Evolutionary conservation across 2,888 invertebrate genomes (phyloP).

Genomic region (Polymixis flavicincta): DNA sequence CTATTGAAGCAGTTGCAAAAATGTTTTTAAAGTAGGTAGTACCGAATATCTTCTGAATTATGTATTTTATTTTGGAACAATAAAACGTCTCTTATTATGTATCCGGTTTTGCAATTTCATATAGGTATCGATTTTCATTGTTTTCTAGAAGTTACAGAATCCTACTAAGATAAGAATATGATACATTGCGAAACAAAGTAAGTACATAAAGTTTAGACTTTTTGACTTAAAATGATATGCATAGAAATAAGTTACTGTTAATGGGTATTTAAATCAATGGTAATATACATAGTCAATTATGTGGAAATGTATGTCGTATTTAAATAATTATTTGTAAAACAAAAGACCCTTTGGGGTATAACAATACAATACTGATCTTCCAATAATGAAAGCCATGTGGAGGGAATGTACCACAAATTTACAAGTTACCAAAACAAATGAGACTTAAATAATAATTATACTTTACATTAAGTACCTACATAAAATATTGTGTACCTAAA

Average conservation of each 20-base stretch:
- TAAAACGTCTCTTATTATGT: background rate
- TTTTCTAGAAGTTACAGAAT: constrained; percentile 17
- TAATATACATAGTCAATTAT: background rate
- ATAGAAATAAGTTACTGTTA: constrained; percentile 17
- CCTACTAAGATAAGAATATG: constrained; percentile 3
- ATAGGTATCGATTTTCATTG: background rate
- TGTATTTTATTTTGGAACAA: background rate
- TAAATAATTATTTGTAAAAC: background rate
- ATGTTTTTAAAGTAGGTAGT: background rate
- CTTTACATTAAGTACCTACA: background rate
- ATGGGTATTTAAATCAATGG: background rate
- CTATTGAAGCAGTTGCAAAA: background rate
- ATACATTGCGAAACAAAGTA: constrained; percentile 17
- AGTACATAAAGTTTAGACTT: constrained; percentile 4
- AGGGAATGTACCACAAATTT: background rate
- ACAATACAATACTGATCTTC: background rate
- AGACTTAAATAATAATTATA: background rate
- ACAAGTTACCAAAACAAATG: background rate
- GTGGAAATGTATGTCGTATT: background rate
- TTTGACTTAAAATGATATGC: constrained; percentile 32
- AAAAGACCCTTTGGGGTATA: background rate
- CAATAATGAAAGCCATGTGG: background rate
- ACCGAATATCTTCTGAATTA: background rate
- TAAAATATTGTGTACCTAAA: background rate
- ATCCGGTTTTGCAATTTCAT: constrained; percentile 7